A percentile compares a stretch with the other conserved stretches of the same genome.
These are phyloP conservation scores for Oreortyx pictus DNA, from an alignment of 2,797 vertebrate genomes.

Conservation along the genomic window DNA sequence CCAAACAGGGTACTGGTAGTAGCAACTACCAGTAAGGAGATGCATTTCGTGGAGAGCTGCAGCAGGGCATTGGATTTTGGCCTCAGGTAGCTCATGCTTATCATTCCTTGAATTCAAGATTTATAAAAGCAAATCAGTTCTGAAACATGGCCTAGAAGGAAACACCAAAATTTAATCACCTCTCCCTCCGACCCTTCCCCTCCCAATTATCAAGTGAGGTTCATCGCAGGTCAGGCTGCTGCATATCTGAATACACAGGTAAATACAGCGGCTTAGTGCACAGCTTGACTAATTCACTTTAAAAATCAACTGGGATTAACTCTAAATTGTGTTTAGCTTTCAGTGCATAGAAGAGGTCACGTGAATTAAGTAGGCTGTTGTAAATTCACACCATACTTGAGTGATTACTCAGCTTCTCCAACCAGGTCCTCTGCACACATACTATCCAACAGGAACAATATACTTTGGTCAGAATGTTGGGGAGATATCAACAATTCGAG, in stretches of 20 bases:
- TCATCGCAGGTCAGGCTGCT: neutral
- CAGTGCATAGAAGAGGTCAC: conserved; percentile 6
- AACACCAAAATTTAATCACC: neutral
- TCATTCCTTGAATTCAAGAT: conserved; percentile 18
- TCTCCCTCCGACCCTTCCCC: neutral
- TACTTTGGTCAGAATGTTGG: neutral
- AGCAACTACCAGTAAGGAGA: neutral
- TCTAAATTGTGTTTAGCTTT: conserved; percentile 17
- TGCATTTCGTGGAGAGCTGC: neutral
- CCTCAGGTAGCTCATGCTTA: neutral
- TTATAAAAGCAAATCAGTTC: neutral
- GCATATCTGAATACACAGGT: conserved; percentile 32
- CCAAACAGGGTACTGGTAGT: neutral
- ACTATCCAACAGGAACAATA: neutral
- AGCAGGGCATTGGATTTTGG: neutral
- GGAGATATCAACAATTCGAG: neutral
- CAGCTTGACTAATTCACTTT: conserved; percentile 41
- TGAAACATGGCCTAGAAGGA: neutral
- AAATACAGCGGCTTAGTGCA: conserved; percentile 39
- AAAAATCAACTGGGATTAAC: conserved; percentile 51
- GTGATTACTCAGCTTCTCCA: neutral
- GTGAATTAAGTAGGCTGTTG: conserved; percentile 29
- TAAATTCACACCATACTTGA: conserved; percentile 42
- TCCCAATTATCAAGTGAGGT: conserved; percentile 12
- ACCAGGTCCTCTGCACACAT: neutral